Percentiles rank a stretch among this genome's conserved stretches.
Evolutionary conservation across 2,113 vertebrate species (phyloP).

Genomic region (Toxotes jaculatrix): DNA sequence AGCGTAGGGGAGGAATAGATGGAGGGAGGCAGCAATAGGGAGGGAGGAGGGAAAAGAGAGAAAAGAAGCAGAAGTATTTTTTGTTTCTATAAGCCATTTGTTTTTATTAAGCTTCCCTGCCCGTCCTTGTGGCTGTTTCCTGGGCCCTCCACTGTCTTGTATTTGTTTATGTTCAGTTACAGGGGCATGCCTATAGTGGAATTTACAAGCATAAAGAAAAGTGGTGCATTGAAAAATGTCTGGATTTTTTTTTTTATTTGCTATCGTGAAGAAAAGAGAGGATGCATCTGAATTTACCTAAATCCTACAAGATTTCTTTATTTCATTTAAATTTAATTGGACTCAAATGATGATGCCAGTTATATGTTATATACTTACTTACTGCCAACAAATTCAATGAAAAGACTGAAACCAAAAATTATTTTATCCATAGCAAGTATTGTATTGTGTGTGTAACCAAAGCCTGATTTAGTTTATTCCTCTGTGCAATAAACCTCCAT

Average conservation of each 20-base stretch:
- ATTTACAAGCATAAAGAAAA: slow-evolving; percentile 50
- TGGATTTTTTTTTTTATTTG: not conserved
- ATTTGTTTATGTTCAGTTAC: slow-evolving; percentile 61
- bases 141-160: slow-evolving; percentile 44
- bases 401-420: not conserved
- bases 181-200: slow-evolving; percentile 4
- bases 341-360: not conserved
- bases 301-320: not conserved
- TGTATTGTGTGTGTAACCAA: not conserved
- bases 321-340: not conserved
- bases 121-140: slow-evolving; percentile 54
- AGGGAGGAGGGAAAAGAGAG: slow-evolving; percentile 54
- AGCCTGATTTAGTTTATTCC: not conserved
- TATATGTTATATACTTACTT: not conserved
- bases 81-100: slow-evolving; percentile 68
- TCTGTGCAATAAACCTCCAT: not conserved
- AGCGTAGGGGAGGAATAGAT: slow-evolving; percentile 70
- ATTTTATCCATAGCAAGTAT: not conserved
- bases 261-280: not conserved
- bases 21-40: slow-evolving; percentile 55
- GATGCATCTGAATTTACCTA: not conserved
- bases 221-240: slow-evolving; percentile 27
- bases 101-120: slow-evolving; percentile 66
- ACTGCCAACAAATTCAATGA: not conserved
- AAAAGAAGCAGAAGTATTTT: slow-evolving; percentile 52